Conservation (phyloP, 1,140 invertebrate species). For the Drosophila truncata region DNA sequence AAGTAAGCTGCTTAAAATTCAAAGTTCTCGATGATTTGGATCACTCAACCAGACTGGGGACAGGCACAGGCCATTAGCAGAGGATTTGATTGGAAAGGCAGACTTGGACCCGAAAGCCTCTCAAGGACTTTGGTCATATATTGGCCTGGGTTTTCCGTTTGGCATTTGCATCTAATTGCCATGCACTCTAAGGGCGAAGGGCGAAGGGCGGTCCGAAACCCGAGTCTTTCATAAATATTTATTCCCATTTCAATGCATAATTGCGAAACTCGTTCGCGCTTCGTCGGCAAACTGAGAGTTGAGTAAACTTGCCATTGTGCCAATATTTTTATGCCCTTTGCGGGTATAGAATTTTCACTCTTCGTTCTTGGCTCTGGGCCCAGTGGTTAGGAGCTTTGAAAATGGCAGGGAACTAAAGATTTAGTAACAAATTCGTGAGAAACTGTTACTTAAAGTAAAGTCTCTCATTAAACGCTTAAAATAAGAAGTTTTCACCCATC, state of each 20-base stretch:
- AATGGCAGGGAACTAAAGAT: background rate
- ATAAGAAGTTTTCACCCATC: conserved; percentile 4
- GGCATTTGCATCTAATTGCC: conserved; percentile 57
- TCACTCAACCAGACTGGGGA: conserved; percentile 46
- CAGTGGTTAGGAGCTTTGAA: background rate
- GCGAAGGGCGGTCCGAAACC: conserved; percentile 14
- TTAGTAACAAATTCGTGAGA: background rate
- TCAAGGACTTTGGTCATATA: conserved; percentile 10
- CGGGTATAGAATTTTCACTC: background rate
- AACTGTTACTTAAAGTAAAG: background rate
- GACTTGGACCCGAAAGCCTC: conserved; percentile 7
- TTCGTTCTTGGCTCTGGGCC: background rate
- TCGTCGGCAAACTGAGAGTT: conserved; percentile 26
- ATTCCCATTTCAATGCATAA: conserved; percentile 60
- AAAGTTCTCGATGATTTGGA: conserved; percentile 68
- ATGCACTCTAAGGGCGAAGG: conserved; percentile 40
- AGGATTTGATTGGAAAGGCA: conserved; percentile 38
- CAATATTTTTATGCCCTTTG: conserved; percentile 37
- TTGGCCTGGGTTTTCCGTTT: conserved; percentile 10
- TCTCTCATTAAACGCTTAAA: background rate
- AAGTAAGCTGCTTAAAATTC: conserved; percentile 73
- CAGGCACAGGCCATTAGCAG: conserved; percentile 61
- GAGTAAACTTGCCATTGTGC: conserved; percentile 46
- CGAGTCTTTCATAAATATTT: conserved; percentile 59
- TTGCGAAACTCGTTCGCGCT: conserved; percentile 41